Conservation (phyloP, 2,888 invertebrate genomes). For the Dicyrtoma fusca region DNA sequence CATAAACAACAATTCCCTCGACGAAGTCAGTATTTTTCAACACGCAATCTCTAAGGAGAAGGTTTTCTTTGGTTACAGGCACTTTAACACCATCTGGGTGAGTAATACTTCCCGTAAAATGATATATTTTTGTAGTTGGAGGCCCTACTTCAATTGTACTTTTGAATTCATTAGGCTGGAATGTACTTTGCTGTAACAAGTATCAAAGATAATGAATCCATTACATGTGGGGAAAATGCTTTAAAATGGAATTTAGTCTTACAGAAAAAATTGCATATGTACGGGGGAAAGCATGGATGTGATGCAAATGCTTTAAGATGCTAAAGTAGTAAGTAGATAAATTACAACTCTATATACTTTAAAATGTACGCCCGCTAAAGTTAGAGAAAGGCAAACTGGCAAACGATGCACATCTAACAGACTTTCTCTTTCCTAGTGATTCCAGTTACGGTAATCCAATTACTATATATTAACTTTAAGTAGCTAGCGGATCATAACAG, state of each 20-base stretch:
- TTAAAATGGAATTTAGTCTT: background rate
- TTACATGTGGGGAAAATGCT: background rate
- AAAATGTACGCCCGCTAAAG: no score
- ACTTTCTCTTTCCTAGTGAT: no score
- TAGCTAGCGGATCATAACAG: no score
- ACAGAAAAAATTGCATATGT: no score
- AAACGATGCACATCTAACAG: no score
- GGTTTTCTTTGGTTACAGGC: slow-evolving; percentile 84
- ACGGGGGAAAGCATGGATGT: no score
- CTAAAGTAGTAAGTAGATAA: no score
- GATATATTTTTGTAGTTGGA: slow-evolving; percentile 93
- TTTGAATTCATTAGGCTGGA: slow-evolving; percentile 78
- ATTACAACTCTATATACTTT: no score
- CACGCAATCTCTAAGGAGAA: slow-evolving; percentile 88
- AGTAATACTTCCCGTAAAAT: slow-evolving; percentile 86
- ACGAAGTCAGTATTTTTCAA: slow-evolving; percentile 96
- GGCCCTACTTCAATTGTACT: slow-evolving; percentile 89
- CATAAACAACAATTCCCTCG: slow-evolving; percentile 96
- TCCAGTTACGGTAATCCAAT: no score
- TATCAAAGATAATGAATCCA: slow-evolving; percentile 17
- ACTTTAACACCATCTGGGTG: slow-evolving; percentile 78
- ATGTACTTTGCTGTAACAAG: slow-evolving; percentile 68
- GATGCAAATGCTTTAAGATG: no score
- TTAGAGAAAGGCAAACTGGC: no score
- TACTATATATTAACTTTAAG: no score